phyloP scores from a whole-genome alignment of 2,888 invertebrate genomes.

The Nematopogon swammerdamellus region DNA sequence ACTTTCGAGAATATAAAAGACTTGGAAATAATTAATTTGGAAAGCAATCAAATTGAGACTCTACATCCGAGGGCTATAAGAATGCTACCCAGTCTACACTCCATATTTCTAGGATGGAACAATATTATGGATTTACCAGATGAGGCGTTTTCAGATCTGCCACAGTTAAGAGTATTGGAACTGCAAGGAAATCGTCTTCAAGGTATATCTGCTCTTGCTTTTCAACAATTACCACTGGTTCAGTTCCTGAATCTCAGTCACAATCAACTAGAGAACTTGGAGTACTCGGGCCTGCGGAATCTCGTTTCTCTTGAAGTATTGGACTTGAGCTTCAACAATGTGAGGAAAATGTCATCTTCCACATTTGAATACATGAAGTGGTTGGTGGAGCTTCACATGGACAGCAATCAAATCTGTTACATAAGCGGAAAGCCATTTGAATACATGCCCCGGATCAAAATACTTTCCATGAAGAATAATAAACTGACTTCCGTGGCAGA shows the following conservation, averaged over 20 bases:
- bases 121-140: slow-evolving; percentile 72
- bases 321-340: slow-evolving; percentile 77
- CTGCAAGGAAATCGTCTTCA: slow-evolving; percentile 76
- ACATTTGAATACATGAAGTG: slow-evolving; percentile 74
- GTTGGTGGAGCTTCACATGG: slow-evolving; percentile 77
- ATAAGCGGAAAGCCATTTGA: slow-evolving; percentile 79
- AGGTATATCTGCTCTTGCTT: slow-evolving; percentile 70
- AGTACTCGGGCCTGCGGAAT: slow-evolving; percentile 70
- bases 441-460: slow-evolving; percentile 78
- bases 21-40: slow-evolving; percentile 72
- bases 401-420: slow-evolving; percentile 78
- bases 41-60: slow-evolving; percentile 74
- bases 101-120: slow-evolving; percentile 68
- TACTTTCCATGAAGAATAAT: slow-evolving; percentile 75
- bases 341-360: slow-evolving; percentile 67
- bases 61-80: slow-evolving; percentile 71
- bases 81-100: slow-evolving; percentile 65
- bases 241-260: slow-evolving; percentile 80
- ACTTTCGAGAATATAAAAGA: slow-evolving; percentile 69
- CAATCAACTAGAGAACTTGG: slow-evolving; percentile 72
- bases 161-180: slow-evolving; percentile 69
- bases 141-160: slow-evolving; percentile 72
- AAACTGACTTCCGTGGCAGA: slow-evolving; percentile 72
- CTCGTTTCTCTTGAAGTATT: slow-evolving; percentile 79
- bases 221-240: slow-evolving; percentile 73